phyloP scores from a whole-genome alignment of 1,140 invertebrate genomes.

The Bombus waltoni region DNA sequence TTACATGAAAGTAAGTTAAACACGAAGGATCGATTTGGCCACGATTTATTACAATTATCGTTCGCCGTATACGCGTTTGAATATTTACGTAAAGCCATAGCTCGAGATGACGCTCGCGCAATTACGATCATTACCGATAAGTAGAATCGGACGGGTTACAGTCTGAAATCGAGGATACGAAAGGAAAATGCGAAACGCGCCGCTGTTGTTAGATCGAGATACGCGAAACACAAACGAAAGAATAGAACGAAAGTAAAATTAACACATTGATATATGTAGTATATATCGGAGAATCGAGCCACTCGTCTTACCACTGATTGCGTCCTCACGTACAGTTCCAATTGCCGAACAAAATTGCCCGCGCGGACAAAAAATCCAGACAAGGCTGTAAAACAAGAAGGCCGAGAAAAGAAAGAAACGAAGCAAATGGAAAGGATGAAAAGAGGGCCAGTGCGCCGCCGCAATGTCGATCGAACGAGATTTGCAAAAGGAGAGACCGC shows the following conservation, averaged over 20 bases:
- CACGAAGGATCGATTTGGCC: not conserved
- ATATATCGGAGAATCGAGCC: slow-evolving; percentile 10
- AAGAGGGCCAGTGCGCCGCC: slow-evolving; percentile 24
- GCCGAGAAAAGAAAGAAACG: slow-evolving; percentile 10
- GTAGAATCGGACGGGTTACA: not conserved
- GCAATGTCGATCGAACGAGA: slow-evolving; percentile 35
- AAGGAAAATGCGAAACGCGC: not conserved
- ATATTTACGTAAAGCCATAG: not conserved
- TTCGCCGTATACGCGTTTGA: too few relatives aligned
- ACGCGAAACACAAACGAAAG: not conserved
- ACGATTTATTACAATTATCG: not conserved
- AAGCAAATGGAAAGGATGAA: slow-evolving; percentile 39
- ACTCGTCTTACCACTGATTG: slow-evolving; percentile 40
- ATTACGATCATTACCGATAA: not conserved
- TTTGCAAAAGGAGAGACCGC: slow-evolving; percentile 47
- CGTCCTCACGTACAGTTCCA: slow-evolving; percentile 46
- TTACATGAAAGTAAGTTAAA: not conserved
- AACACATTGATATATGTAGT: slow-evolving; percentile 9
- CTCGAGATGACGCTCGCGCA: too few relatives aligned
- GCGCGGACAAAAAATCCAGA: slow-evolving; percentile 41
- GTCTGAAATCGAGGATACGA: not conserved
- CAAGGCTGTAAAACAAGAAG: slow-evolving; percentile 40
- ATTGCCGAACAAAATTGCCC: slow-evolving; percentile 47
- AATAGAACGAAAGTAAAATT: not conserved
- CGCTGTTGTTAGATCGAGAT: not conserved